A percentile compares a stretch with the other conserved stretches of the same genome.
Conservation (phyloP, 2,113 vertebrate species). For the Asarcornis scutulata region DNA sequence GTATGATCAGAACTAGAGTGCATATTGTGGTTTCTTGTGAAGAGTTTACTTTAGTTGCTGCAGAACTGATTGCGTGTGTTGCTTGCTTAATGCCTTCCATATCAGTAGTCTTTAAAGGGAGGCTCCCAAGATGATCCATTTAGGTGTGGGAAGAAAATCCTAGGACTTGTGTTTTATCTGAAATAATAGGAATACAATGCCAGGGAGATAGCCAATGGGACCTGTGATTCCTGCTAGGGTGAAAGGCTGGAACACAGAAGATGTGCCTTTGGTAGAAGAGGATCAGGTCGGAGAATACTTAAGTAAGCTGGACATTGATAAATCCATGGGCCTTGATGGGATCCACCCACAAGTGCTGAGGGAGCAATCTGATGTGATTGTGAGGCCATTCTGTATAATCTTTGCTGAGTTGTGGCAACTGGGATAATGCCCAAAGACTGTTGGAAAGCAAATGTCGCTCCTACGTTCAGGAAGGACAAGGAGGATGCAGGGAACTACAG, state of each 20-base stretch:
- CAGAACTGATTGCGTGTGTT: neutral
- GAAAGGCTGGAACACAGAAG: neutral
- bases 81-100: rapidly evolving
- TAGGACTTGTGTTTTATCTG: neutral
- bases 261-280: neutral
- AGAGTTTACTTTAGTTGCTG: neutral
- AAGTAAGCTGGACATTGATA: neutral
- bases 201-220: neutral
- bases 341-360: neutral
- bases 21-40: neutral
- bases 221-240: no score
- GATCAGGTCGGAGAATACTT: no score
- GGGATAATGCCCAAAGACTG: neutral
- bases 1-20: neutral
- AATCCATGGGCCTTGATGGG: neutral
- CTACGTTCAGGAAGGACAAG: neutral
- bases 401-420: neutral
- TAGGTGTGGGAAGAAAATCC: neutral
- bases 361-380: neutral
- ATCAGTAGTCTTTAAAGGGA: neutral
- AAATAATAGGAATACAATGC: neutral
- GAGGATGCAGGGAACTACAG: neutral
- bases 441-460: neutral
- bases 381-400: neutral
- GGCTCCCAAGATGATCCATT: neutral